phyloP scores from a whole-genome alignment of 2,888 invertebrate genomes.

The Pelosia muscerda region DNA sequence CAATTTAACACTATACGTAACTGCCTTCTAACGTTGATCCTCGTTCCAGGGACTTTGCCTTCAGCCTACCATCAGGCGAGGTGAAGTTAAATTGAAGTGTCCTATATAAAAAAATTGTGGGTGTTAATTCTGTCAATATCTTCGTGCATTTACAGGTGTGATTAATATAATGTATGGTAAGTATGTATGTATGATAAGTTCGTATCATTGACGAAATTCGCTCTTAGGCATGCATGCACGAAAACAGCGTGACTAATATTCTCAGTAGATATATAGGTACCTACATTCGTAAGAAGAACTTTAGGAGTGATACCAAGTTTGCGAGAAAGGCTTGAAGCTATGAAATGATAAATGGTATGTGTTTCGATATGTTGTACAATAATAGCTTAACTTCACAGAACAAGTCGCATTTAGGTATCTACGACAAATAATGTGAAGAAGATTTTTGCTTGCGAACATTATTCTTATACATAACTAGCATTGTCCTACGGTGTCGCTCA shows the following conservation, averaged over 20 bases:
- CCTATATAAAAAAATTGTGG: too few relatives aligned
- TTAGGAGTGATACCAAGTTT: conserved; percentile 32
- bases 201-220: neutral
- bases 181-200: neutral
- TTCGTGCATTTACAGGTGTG: too few relatives aligned
- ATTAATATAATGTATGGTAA: too few relatives aligned
- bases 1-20: too few relatives aligned
- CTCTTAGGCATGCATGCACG: neutral
- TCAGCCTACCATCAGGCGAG: too few relatives aligned
- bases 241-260: conserved; percentile 11
- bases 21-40: too few relatives aligned
- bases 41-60: too few relatives aligned
- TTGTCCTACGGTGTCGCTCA: too few relatives aligned
- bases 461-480: too few relatives aligned
- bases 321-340: conserved; percentile 27
- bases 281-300: conserved; percentile 20
- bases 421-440: neutral
- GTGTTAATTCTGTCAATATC: too few relatives aligned
- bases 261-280: conserved; percentile 8
- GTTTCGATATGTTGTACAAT: conserved; percentile 16
- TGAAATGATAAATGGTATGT: conserved; percentile 15
- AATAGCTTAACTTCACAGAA: conserved; percentile 14
- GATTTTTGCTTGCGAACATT: conserved; percentile 6
- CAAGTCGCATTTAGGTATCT: conserved; percentile 11
- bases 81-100: too few relatives aligned